Conservation (phyloP, 2,113 vertebrate genomes). For the Syngnathoides biaculeatus region DNA sequence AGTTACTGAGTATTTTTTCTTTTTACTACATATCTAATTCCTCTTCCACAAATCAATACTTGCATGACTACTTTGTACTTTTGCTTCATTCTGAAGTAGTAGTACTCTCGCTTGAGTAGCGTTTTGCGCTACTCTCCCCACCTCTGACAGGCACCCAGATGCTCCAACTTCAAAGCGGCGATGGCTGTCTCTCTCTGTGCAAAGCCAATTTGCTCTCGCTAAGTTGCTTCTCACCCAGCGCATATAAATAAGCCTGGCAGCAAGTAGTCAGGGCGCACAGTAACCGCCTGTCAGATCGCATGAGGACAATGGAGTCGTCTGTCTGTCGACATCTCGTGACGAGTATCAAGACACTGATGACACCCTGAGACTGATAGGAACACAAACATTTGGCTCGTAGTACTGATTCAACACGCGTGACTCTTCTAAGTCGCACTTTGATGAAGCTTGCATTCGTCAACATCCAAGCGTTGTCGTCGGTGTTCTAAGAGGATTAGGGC, state of each 20-base stretch:
- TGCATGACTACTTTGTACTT: neutral
- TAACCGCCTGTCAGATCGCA: conserved; percentile 58
- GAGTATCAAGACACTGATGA: conserved; percentile 10
- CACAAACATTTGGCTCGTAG: conserved; percentile 48
- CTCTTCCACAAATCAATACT: too few relatives aligned
- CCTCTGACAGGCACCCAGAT: conserved; percentile 31
- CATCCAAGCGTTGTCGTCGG: conserved; percentile 25
- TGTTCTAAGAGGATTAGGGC: conserved; percentile 29
- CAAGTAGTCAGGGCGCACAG: conserved; percentile 41
- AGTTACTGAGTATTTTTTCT: neutral
- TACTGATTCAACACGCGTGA: conserved; percentile 56
- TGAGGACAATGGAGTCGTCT: conserved; percentile 55
- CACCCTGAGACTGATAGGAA: conserved; percentile 24
- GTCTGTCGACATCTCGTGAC: conserved; percentile 24
- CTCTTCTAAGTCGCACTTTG: conserved; percentile 48
- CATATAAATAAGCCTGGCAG: conserved; percentile 69
- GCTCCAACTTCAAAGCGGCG: conserved; percentile 58
- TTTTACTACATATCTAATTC: neutral
- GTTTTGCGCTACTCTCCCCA: neutral
- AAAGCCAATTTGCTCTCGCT: conserved; percentile 61
- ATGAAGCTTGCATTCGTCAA: conserved; percentile 59
- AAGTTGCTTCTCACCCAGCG: conserved; percentile 56
- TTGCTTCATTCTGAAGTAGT: neutral
- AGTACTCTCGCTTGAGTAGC: neutral
- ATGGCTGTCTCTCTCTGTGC: conserved; percentile 51